Base-by-base conservation (phyloP, 2,888 invertebrate species). In the Diachrysia chrysitis region DNA sequence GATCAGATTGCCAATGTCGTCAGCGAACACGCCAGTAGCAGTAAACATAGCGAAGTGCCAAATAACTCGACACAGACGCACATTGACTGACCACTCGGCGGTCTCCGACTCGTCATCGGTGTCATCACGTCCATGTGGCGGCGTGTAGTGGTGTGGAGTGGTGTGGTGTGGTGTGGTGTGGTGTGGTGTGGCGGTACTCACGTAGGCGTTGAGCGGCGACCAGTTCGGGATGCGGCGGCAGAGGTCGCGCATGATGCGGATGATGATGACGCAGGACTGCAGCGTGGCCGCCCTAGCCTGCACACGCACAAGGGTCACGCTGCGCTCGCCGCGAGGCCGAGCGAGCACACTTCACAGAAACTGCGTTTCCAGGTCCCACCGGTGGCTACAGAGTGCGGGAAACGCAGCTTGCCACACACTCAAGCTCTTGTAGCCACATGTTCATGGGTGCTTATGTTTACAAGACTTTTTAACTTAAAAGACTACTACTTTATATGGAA, bases 261-360 rank as follows among this genome's bases (percentile, higher is more conserved):
- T 99, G 87, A 99, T 97, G 96, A 99, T 98, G 75, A 99, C 98
- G 93, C 99, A 99, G 83, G 99, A 99, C 95, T 99, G 99, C 89
- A 99, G 96, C 81, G 98, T 98, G 86, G 98, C 98, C 79, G 99
- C 99, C 95, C 99, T 98, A 97, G 99, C 99, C 99, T 99, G 80
- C 76, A 60, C 66, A 71, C 69, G 37, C 19, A 37, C 19, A 12
- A 58, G 53, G 32, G 62, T 58, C 17, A 57, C 58, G 58, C 56
- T 51, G 54, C 58, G 54, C 60, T 55, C 59, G 56, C 67, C 29
- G 54, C 32, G 73, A 79, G 48, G 12, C 83, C 83, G 89, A 89
- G 88, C 89, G 89, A 89, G 78, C 69, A 62, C 71, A 54, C 72
- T 66, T 67, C 66, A 81, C 73, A 81, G 56, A 90, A 92, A 92